phyloP scores from a whole-genome alignment of 2,888 invertebrate genomes.

The Xanthorhoe designata region DNA sequence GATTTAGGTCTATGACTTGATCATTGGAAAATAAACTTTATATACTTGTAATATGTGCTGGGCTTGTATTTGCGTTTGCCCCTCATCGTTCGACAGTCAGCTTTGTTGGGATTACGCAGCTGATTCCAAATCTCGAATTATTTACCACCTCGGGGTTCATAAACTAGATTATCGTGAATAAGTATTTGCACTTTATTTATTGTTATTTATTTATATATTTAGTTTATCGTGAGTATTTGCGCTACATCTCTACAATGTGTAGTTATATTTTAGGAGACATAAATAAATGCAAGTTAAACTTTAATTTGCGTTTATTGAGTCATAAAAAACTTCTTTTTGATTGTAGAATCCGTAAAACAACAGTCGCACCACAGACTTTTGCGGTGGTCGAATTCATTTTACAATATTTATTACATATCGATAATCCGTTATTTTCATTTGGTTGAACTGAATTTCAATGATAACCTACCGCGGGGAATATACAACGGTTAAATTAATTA shows the following conservation, averaged over 20 bases:
- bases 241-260: neutral
- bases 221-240: too few species aligned
- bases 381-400: slow-evolving; percentile 71
- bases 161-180: slow-evolving; percentile 25
- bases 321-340: slow-evolving; percentile 40
- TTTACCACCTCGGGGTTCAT: slow-evolving; percentile 41
- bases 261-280: neutral
- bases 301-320: neutral
- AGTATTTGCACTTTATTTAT: too few species aligned
- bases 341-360: slow-evolving; percentile 62
- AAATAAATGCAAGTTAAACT: neutral
- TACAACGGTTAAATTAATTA: slow-evolving; percentile 14
- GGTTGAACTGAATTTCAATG: slow-evolving; percentile 54
- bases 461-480: slow-evolving; percentile 25
- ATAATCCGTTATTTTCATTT: slow-evolving; percentile 66
- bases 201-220: too few species aligned
- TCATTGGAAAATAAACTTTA: slow-evolving; percentile 49
- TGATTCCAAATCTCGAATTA: slow-evolving; percentile 52
- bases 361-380: slow-evolving; percentile 61
- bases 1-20: slow-evolving; percentile 48
- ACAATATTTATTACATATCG: slow-evolving; percentile 67
- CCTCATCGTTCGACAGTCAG: slow-evolving; percentile 52
- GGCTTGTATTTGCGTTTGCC: slow-evolving; percentile 44
- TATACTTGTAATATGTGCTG: slow-evolving; percentile 39
- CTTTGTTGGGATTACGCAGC: slow-evolving; percentile 58